Conservation (phyloP, 2,888 invertebrate genomes). For the Drosophila histrio region DNA sequence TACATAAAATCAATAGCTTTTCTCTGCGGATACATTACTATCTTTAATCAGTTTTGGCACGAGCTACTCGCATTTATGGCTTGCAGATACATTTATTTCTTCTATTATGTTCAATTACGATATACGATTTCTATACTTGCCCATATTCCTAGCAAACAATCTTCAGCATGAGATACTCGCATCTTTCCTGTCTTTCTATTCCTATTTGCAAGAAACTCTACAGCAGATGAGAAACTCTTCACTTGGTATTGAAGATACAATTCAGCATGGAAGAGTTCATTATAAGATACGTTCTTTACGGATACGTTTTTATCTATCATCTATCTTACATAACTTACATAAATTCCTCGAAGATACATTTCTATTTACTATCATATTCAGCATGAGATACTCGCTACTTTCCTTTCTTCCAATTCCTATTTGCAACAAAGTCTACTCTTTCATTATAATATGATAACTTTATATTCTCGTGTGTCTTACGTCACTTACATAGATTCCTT, state of each 20-base stretch:
- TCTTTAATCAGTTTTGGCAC: too few species aligned
- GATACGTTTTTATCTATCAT: background rate
- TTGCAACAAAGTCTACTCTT: too few species aligned
- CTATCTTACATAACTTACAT: too few species aligned
- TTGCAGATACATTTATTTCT: background rate
- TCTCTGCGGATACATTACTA: background rate
- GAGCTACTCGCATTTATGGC: too few species aligned
- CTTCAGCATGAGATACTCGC: background rate
- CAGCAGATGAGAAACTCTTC: background rate
- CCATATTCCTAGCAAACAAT: too few species aligned
- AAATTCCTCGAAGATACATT: background rate
- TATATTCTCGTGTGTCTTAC: too few species aligned
- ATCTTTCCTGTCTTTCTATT: background rate
- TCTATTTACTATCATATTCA: background rate
- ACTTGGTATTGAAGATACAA: background rate
- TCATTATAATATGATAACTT: too few species aligned
- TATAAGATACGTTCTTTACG: background rate
- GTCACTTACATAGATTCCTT: too few species aligned
- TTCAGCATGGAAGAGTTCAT: background rate
- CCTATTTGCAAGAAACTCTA: background rate
- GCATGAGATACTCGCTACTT: too few species aligned
- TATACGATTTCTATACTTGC: too few species aligned
- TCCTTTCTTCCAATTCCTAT: too few species aligned
- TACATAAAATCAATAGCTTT: background rate
- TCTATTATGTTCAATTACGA: background rate